phyloP scores from a whole-genome alignment of 2,797 vertebrate species.

The Takifugu ocellatus region DNA sequence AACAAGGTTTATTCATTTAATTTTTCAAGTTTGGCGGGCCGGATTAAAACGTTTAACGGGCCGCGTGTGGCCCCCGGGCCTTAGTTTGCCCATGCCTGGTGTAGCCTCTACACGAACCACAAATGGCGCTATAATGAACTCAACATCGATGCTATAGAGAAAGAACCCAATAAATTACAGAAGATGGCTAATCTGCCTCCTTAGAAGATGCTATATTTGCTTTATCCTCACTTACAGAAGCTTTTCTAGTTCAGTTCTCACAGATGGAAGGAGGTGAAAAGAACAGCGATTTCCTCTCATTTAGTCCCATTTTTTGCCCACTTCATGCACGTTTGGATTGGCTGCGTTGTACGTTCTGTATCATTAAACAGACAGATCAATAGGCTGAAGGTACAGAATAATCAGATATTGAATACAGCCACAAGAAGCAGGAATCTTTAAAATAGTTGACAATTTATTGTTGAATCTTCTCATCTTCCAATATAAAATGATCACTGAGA shows the following conservation, averaged over 20 bases:
- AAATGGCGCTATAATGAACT: slow-evolving; percentile 40
- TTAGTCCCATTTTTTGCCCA: neutral
- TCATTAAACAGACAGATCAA: slow-evolving; percentile 12
- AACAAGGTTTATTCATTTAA: too few relatives aligned
- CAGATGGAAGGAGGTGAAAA: slow-evolving; percentile 34
- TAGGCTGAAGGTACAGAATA: slow-evolving; percentile 20
- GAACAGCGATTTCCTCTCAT: slow-evolving; percentile 42
- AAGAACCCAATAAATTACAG: slow-evolving; percentile 5
- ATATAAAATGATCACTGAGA: too few relatives aligned
- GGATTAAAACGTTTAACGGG: too few relatives aligned
- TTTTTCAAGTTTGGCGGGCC: too few relatives aligned
- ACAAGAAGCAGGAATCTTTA: neutral
- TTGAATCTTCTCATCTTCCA: too few relatives aligned
- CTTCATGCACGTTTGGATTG: slow-evolving; percentile 12
- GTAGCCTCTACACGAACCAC: slow-evolving; percentile 38
- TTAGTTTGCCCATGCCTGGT: too few relatives aligned
- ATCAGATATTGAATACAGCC: slow-evolving; percentile 1
- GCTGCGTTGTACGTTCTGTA: slow-evolving; percentile 6
- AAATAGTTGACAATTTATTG: neutral
- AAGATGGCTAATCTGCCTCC: slow-evolving; percentile 35
- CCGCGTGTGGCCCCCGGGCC: too few relatives aligned
- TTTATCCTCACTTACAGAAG: neutral
- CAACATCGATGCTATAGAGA: slow-evolving; percentile 15
- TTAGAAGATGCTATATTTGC: slow-evolving; percentile 36
- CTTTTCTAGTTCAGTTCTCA: too few relatives aligned